Evolutionary conservation across 2,113 vertebrate species (phyloP).

Genomic region (Cottus gobio): DNA sequence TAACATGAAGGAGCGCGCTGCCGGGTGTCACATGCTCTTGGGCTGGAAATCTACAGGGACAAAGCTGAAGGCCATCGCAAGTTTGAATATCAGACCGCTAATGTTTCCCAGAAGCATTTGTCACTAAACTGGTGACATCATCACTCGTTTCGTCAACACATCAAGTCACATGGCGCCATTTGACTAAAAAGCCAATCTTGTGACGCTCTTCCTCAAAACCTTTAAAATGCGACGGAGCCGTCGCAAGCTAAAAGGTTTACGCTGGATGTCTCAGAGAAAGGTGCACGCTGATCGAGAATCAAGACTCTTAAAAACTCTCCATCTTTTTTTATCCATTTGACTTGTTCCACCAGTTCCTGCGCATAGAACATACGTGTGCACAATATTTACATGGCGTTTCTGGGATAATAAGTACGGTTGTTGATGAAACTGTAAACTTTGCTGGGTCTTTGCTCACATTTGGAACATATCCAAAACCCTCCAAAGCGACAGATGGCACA

Average conservation of each 20-base stretch:
- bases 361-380: not conserved
- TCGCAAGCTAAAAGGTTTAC: not conserved
- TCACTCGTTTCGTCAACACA: not conserved
- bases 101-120: not conserved
- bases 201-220: not conserved
- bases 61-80: not conserved
- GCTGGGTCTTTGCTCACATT: not conserved
- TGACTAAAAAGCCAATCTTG: slow-evolving; percentile 1
- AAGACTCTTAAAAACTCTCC: not conserved
- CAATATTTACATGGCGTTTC: no score
- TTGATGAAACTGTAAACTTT: not conserved
- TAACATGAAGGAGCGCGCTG: not conserved
- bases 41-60: not conserved
- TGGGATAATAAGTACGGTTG: not conserved
- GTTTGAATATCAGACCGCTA: not conserved
- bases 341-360: not conserved
- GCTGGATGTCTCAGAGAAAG: not conserved
- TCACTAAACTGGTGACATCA: not conserved
- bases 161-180: not conserved
- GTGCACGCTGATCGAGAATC: no score
- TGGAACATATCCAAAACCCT: not conserved
- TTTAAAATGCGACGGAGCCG: not conserved
- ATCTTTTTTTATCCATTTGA: not conserved
- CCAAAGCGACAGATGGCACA: not conserved
- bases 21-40: not conserved